phyloP scores from a whole-genome alignment of 2,113 vertebrate species.

The Trachemys scripta region DNA sequence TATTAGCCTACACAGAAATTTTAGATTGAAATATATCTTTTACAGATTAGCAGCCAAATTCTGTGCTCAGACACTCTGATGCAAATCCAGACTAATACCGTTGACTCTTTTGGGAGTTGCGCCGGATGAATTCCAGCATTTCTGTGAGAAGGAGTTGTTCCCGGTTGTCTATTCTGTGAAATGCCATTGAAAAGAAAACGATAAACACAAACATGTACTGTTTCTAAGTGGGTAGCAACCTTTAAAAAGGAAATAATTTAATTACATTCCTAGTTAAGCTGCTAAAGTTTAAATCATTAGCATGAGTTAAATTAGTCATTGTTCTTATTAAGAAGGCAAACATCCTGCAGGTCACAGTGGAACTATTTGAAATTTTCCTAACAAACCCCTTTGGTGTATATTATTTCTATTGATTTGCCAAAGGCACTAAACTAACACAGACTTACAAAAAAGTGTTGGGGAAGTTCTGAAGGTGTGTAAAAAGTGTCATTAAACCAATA shows the following conservation, averaged over 20 bases:
- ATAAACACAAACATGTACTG: neutral
- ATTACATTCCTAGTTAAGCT: neutral
- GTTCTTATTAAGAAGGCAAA: neutral
- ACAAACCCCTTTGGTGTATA: rapidly evolving
- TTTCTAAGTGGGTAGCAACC: rapidly evolving
- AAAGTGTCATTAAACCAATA: neutral
- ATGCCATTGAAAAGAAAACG: rapidly evolving
- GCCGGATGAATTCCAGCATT: neutral
- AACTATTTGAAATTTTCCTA: neutral
- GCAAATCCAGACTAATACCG: slow-evolving; percentile 2
- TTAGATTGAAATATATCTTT: neutral
- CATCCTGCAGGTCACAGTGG: neutral
- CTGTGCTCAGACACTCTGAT: neutral
- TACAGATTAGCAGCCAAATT: neutral
- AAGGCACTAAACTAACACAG: neutral
- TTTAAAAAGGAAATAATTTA: neutral
- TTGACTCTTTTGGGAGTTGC: neutral
- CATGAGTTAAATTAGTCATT: slow-evolving; percentile 3
- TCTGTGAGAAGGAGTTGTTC: neutral
- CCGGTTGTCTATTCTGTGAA: too few relatives aligned
- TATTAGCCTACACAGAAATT: neutral
- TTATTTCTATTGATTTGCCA: neutral
- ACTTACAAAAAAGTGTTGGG: neutral
- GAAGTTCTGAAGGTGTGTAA: neutral
- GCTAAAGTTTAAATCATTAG: neutral